These are phyloP conservation scores for Orestias chungarensis DNA, from an alignment of 2,797 vertebrate species.

Conservation along the genomic window DNA sequence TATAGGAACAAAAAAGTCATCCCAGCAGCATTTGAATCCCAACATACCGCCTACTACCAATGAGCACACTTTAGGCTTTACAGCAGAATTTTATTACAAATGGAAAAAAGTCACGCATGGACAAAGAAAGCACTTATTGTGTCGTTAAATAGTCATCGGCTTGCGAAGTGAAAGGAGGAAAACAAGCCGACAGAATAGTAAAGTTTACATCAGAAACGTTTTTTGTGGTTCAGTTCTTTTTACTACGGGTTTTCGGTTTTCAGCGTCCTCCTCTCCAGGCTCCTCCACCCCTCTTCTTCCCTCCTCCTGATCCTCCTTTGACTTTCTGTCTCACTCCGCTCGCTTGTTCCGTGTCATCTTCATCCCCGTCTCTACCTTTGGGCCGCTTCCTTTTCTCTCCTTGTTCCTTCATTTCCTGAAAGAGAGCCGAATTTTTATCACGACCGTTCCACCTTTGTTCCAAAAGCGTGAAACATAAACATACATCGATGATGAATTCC, in stretches of 20 bases:
- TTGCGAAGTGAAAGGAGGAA: constrained; percentile 11
- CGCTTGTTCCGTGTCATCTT: constrained; percentile 79
- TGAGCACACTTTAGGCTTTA: constrained; percentile 27
- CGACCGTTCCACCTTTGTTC: background rate
- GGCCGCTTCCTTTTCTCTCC: constrained; percentile 89
- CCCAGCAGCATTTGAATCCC: constrained; percentile 1
- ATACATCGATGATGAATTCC: background rate
- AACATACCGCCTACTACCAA: constrained; percentile 2
- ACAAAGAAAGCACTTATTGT: constrained; percentile 14
- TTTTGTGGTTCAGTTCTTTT: constrained; percentile 59
- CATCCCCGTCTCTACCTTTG: constrained; percentile 75
- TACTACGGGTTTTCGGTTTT: constrained; percentile 24
- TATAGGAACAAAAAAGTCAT: too few species aligned
- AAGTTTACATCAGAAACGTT: constrained; percentile 31
- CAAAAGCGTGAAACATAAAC: background rate
- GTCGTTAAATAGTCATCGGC: constrained; percentile 45
- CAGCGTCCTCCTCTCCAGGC: constrained; percentile 72
- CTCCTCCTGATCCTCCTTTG: constrained; percentile 67
- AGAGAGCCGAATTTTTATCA: background rate
- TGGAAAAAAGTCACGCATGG: constrained; percentile 10
- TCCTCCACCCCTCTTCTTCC: constrained; percentile 53
- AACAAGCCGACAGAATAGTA: constrained; percentile 8
- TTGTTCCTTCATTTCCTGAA: constrained; percentile 92
- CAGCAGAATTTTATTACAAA: constrained; percentile 65
- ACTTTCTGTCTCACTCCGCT: constrained; percentile 82